Evolutionary conservation across 2,797 vertebrate species (phyloP).

Genomic region (Chromobotia macracanthus): DNA sequence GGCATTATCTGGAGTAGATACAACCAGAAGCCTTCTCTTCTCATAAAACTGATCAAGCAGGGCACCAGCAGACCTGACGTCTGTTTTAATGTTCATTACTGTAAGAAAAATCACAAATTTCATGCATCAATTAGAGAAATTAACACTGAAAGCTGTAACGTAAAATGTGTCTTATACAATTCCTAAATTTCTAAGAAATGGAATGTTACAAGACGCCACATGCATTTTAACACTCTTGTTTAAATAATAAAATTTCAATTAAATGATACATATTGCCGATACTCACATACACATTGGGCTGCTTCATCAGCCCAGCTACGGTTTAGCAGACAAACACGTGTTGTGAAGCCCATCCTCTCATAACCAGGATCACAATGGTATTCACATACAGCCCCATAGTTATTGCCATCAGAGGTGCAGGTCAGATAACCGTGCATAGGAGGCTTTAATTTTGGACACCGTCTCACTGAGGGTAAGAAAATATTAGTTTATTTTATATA

Average conservation of each 20-base stretch:
- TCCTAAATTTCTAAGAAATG: no score
- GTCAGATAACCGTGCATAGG: constrained; percentile 87
- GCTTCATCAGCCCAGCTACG: constrained; percentile 84
- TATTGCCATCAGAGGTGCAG: constrained; percentile 86
- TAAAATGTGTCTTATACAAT: background rate
- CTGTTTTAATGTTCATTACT: constrained; percentile 90
- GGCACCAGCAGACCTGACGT: constrained; percentile 80
- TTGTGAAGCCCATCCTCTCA: constrained; percentile 79
- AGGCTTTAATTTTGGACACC: constrained; percentile 81
- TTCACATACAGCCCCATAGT: constrained; percentile 90
- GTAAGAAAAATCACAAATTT: constrained; percentile 1
- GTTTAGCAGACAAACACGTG: constrained; percentile 86
- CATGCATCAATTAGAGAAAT: background rate
- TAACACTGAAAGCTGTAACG: background rate
- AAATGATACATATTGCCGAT: background rate
- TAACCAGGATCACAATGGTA: constrained; percentile 88
- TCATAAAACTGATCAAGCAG: constrained; percentile 93
- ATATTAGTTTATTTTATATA: background rate
- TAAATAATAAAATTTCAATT: background rate
- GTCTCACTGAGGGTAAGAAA: constrained; percentile 70
- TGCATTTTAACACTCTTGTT: no score
- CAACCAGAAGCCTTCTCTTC: constrained; percentile 86
- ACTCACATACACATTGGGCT: constrained; percentile 79
- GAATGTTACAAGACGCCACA: no score
- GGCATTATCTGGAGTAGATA: constrained; percentile 86